phyloP scores from a whole-genome alignment of 2,113 vertebrate species.

The Engraulis encrasicolus region DNA sequence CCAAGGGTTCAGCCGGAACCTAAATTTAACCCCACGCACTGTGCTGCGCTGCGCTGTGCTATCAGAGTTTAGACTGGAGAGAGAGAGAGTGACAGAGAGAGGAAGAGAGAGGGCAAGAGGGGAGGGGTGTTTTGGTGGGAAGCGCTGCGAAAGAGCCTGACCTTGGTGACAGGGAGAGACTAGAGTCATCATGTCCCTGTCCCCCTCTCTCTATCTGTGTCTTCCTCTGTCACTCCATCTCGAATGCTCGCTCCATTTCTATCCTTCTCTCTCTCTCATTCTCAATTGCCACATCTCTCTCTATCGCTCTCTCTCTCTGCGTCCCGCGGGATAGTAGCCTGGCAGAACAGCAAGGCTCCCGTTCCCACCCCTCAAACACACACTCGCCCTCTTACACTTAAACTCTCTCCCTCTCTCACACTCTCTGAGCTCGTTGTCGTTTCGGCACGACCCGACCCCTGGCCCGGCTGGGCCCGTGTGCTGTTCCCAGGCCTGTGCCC shows the following conservation, averaged over 20 bases:
- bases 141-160: slow-evolving; percentile 92
- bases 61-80: no score
- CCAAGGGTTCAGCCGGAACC: slow-evolving; percentile 81
- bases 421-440: background rate
- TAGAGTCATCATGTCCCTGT: slow-evolving; percentile 80
- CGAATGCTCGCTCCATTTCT: background rate
- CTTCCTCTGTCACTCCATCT: slow-evolving; percentile 37
- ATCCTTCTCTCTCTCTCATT: background rate
- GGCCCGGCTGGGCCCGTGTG: slow-evolving; percentile 56
- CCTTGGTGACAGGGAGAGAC: slow-evolving; percentile 89
- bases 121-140: slow-evolving; percentile 83
- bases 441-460: slow-evolving; percentile 34
- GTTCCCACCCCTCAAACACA: slow-evolving; percentile 84
- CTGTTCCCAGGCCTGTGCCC: slow-evolving; percentile 74
- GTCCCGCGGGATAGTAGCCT: slow-evolving; percentile 85
- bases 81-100: background rate
- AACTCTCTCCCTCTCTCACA: slow-evolving; percentile 38
- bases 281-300: background rate
- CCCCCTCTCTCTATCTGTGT: slow-evolving; percentile 51
- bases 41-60: slow-evolving; percentile 68
- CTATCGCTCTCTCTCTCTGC: slow-evolving; percentile 26
- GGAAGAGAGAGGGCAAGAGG: background rate
- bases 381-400: slow-evolving; percentile 27
- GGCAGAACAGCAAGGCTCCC: slow-evolving; percentile 85
- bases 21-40: slow-evolving; percentile 90